These are phyloP conservation scores for Schizothorax lantsangensis DNA, from an alignment of 2,797 vertebrate species.

Conservation along the genomic window DNA sequence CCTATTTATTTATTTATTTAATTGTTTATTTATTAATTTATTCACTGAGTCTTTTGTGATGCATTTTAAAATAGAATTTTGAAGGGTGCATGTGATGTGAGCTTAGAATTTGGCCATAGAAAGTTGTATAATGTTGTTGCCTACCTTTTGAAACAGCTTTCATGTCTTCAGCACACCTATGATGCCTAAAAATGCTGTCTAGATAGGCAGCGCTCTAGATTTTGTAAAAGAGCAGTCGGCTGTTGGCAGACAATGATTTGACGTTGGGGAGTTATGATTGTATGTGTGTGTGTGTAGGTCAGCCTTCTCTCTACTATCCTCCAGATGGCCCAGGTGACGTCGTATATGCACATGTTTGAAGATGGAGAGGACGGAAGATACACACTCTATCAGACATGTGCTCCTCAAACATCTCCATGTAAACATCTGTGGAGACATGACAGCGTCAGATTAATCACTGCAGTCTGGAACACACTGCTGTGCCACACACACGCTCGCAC, in stretches of 20 bases:
- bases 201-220: background rate
- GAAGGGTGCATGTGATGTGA: background rate
- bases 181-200: background rate
- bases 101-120: background rate
- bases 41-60: background rate
- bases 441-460: slow-evolving; percentile 66
- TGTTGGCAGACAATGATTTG: slow-evolving; percentile 51
- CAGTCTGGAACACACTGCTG: slow-evolving; percentile 47
- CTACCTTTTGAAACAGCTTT: background rate
- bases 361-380: slow-evolving; percentile 24
- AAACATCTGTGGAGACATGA: slow-evolving; percentile 66
- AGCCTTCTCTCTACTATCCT: slow-evolving; percentile 36
- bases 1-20: background rate
- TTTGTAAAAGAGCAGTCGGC: slow-evolving; percentile 5
- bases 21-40: background rate
- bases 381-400: slow-evolving; percentile 61
- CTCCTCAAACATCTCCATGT: slow-evolving; percentile 62
- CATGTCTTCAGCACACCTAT: background rate
- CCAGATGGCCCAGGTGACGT: slow-evolving; percentile 63
- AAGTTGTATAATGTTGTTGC: background rate
- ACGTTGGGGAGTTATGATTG: background rate
- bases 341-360: background rate
- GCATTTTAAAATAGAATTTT: background rate
- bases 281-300: slow-evolving; percentile 25
- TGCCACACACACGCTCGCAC: slow-evolving; percentile 21